A percentile compares a stretch with the other conserved stretches of the same genome.
Evolutionary conservation across 2,888 invertebrate species (phyloP).

Genomic region (Nomada flava): DNA sequence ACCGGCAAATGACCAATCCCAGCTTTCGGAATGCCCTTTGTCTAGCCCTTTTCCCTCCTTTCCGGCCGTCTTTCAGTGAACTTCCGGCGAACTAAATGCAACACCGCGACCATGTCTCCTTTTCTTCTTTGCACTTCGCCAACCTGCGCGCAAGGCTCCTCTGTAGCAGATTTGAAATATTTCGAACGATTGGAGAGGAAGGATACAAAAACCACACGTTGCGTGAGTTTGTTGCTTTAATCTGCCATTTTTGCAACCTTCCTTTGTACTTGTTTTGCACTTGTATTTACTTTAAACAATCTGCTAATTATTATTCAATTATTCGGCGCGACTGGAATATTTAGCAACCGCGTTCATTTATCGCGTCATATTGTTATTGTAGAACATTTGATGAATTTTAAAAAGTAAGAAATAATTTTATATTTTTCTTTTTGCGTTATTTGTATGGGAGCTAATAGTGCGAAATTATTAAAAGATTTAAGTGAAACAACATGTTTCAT

Average conservation of each 20-base stretch:
- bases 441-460: no score
- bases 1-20: conserved; percentile 63
- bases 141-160: not conserved
- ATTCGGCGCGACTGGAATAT: no score
- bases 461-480: no score
- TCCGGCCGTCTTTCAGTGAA: conserved; percentile 54
- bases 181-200: not conserved
- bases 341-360: no score
- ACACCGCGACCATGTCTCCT: not conserved
- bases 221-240: no score
- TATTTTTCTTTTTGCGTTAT: no score
- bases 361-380: no score
- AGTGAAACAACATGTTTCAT: no score
- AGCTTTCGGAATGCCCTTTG: conserved; percentile 41
- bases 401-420: no score
- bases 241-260: not conserved
- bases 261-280: not conserved
- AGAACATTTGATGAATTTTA: no score
- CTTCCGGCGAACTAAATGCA: conserved; percentile 50
- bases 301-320: no score
- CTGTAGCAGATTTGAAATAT: not conserved
- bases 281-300: no score
- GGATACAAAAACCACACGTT: not conserved
- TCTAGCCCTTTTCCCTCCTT: conserved; percentile 50
- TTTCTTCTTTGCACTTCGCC: not conserved